Evolutionary conservation across 2,113 vertebrate genomes (phyloP).

Genomic region (Leuciscus idus): DNA sequence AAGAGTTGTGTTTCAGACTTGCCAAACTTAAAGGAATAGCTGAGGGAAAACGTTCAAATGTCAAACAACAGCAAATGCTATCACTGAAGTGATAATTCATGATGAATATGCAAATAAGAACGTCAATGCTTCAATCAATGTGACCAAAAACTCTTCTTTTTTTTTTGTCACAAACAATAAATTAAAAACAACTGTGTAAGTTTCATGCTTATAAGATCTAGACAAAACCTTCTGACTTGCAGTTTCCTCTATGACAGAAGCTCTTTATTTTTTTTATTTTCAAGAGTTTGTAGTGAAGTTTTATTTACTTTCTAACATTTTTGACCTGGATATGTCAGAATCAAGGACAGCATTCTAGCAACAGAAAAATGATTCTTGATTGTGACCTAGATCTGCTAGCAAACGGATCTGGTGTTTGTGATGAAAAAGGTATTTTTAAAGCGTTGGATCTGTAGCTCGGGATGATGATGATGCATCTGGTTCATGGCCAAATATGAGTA

Average conservation of each 20-base stretch:
- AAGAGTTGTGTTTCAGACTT: not conserved
- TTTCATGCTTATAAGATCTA: not conserved
- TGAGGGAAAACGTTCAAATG: not conserved
- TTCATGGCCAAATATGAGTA: slow-evolving; percentile 36
- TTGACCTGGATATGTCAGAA: slow-evolving; percentile 25
- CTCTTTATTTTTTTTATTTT: not conserved
- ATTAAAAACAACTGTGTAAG: not conserved
- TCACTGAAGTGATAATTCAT: not conserved
- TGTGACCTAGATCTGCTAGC: slow-evolving; percentile 19
- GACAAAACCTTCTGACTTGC: not conserved
- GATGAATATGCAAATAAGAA: not conserved
- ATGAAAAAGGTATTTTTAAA: slow-evolving; percentile 26
- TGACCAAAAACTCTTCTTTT: not conserved
- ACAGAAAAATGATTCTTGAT: not conserved
- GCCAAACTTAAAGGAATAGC: not conserved
- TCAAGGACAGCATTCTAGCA: not conserved
- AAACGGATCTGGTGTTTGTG: slow-evolving; percentile 8
- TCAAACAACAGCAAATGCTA: not conserved
- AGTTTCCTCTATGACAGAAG: not conserved
- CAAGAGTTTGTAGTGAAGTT: not conserved
- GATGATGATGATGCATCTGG: slow-evolving; percentile 33
- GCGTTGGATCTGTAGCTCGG: not conserved
- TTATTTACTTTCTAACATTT: not conserved
- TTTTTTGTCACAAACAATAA: not conserved
- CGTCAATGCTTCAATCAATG: not conserved